phyloP scores from a whole-genome alignment of 2,113 vertebrate species.

The Marmota monax region DNA sequence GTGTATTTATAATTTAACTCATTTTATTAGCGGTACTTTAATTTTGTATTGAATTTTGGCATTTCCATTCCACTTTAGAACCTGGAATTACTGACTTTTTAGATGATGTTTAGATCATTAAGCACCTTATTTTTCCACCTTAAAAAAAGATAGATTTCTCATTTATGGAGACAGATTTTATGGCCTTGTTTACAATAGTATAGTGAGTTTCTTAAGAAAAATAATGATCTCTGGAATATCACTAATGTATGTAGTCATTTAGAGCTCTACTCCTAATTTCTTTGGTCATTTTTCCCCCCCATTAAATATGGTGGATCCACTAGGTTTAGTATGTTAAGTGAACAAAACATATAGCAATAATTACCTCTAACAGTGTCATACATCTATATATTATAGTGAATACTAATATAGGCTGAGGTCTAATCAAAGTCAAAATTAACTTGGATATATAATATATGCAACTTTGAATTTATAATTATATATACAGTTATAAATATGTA shows the following conservation, averaged over 20 bases:
- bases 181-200: neutral
- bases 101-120: neutral
- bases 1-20: constrained; percentile 5
- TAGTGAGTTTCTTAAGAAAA: constrained; percentile 19
- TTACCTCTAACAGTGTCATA: neutral
- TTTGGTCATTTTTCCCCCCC: neutral
- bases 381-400: neutral
- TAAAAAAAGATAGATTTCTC: constrained; percentile 7
- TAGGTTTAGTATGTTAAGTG: neutral
- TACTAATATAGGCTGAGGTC: neutral
- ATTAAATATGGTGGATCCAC: neutral
- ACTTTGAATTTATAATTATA: constrained; percentile 24
- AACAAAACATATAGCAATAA: neutral
- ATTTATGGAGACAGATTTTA: neutral
- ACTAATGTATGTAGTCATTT: neutral
- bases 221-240: neutral
- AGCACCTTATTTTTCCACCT: constrained; percentile 10
- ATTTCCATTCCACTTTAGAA: neutral
- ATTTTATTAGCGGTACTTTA: neutral
- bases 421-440: constrained; percentile 12
- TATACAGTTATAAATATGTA: neutral
- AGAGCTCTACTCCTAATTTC: constrained; percentile 19
- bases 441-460: neutral
- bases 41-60: constrained; percentile 20
- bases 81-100: neutral